phyloP scores from a whole-genome alignment of 2,797 vertebrate genomes.

The Toxotes lorentzi region DNA sequence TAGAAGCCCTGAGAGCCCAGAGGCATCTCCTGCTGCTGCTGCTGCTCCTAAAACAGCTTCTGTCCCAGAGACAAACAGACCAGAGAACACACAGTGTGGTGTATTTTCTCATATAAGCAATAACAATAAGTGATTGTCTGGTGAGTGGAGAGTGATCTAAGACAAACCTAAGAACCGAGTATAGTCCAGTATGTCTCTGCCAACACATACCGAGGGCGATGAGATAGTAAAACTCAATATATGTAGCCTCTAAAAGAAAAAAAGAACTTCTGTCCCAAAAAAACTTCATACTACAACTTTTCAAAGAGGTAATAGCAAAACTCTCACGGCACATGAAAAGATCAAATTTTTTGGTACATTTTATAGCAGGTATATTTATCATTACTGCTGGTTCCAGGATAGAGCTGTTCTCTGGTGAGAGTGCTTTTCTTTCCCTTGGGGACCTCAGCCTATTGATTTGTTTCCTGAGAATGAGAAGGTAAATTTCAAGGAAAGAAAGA shows the following conservation, averaged over 20 bases:
- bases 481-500: not conserved
- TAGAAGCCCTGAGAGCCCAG: slow-evolving; percentile 32
- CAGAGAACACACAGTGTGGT: slow-evolving; percentile 42
- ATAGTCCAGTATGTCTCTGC: slow-evolving; percentile 42
- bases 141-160: slow-evolving; percentile 39
- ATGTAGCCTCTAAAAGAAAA: slow-evolving; percentile 3
- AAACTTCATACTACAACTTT: slow-evolving; percentile 18
- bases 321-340: not conserved
- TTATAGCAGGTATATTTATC: slow-evolving; percentile 25
- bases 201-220: slow-evolving; percentile 35
- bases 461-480: not conserved
- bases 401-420: not conserved
- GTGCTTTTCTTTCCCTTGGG: not conserved
- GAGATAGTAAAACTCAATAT: slow-evolving; percentile 46
- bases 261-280: slow-evolving; percentile 2
- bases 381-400: slow-evolving; percentile 17
- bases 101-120: slow-evolving; percentile 45
- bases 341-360: slow-evolving; percentile 19
- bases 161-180: slow-evolving; percentile 47
- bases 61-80: slow-evolving; percentile 42
- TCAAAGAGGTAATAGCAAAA: slow-evolving; percentile 7
- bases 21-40: slow-evolving; percentile 56
- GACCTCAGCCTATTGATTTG: slow-evolving; percentile 3
- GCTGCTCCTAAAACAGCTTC: slow-evolving; percentile 70
- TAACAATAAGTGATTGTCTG: slow-evolving; percentile 50